phyloP scores from a whole-genome alignment of 2,113 vertebrate genomes.

The Nestor notabilis region DNA sequence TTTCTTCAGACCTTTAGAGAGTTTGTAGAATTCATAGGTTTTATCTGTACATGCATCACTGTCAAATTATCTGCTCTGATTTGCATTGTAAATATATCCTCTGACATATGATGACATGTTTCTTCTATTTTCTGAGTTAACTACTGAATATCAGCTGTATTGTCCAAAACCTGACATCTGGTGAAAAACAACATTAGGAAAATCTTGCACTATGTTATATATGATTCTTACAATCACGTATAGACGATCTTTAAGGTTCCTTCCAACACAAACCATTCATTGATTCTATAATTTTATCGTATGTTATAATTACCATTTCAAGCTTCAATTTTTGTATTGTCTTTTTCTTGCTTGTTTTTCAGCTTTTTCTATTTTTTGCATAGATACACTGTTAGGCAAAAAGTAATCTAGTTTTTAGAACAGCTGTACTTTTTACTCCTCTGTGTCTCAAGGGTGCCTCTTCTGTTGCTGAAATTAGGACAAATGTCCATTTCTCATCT shows the following conservation, averaged over 20 bases:
- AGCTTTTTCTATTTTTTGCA: not conserved
- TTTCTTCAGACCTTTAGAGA: not conserved
- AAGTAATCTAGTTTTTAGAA: not conserved
- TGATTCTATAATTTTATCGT: not conserved
- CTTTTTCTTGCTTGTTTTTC: not conserved
- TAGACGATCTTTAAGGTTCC: not conserved
- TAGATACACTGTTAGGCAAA: not conserved
- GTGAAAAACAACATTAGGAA: not conserved
- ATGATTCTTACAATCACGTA: not conserved
- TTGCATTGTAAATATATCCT: not conserved
- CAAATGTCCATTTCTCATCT: not conserved
- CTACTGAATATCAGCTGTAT: not conserved
- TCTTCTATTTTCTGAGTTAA: not conserved
- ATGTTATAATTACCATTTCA: not conserved
- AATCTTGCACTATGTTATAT: not conserved
- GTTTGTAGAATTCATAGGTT: not conserved
- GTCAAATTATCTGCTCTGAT: conserved; percentile 31
- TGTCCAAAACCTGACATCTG: not conserved
- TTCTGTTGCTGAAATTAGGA: not conserved
- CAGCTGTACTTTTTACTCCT: not conserved
- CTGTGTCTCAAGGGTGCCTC: not conserved
- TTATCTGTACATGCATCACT: not conserved
- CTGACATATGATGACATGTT: not conserved
- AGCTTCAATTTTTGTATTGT: not conserved
- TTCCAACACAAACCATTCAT: not conserved